phyloP scores from a whole-genome alignment of 2,113 vertebrate species.

The Nerophis ophidion region DNA sequence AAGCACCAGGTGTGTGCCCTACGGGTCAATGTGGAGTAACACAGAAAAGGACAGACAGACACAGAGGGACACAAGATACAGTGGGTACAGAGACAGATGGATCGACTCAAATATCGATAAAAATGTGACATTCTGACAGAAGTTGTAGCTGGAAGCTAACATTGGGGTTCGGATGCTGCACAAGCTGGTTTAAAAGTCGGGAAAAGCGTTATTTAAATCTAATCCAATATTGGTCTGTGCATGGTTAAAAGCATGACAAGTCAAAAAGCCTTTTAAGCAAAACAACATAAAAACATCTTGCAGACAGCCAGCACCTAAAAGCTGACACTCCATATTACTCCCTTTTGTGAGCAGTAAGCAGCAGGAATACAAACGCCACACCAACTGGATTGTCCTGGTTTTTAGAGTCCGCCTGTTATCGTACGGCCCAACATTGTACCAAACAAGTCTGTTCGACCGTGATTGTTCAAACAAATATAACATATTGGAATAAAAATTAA shows the following conservation, averaged over 20 bases:
- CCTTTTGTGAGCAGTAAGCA: background rate
- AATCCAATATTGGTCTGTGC: too few relatives aligned
- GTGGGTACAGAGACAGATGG: constrained; percentile 46
- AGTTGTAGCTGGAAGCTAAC: background rate
- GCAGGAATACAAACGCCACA: background rate
- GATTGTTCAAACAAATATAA: too few relatives aligned
- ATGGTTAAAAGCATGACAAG: background rate
- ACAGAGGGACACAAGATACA: constrained; percentile 58
- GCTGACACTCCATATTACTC: constrained; percentile 17
- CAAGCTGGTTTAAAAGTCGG: too few relatives aligned
- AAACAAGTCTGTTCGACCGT: too few relatives aligned
- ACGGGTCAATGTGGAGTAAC: constrained; percentile 64
- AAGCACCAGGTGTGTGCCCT: constrained; percentile 80
- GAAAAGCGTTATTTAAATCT: too few relatives aligned
- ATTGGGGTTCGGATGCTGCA: background rate
- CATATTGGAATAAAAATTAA: too few relatives aligned
- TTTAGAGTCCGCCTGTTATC: too few relatives aligned
- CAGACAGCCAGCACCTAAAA: background rate
- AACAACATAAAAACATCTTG: background rate
- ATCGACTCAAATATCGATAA: constrained; percentile 21
- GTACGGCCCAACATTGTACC: too few relatives aligned
- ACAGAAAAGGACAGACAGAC: constrained; percentile 67
- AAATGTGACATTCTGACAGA: constrained; percentile 26
- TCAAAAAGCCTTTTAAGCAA: constrained; percentile 16
- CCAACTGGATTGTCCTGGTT: background rate